These are phyloP conservation scores for Ivindomyrus marchei DNA, from an alignment of 2,113 vertebrate genomes.

Conservation along the genomic window DNA sequence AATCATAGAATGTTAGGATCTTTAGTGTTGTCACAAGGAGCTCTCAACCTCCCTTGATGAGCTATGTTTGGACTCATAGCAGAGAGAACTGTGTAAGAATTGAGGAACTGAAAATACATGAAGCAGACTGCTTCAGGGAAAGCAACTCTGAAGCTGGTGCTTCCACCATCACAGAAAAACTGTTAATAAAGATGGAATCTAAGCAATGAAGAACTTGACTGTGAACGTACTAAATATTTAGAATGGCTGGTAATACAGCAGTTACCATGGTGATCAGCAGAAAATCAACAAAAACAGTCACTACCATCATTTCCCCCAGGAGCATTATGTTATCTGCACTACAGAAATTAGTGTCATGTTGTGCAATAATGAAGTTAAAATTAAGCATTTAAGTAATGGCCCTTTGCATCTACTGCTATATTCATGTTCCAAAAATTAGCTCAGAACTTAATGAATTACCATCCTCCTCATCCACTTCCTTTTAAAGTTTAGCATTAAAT, in stretches of 20 bases:
- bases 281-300: not conserved
- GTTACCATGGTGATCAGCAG: constrained; percentile 13
- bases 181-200: not conserved
- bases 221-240: not conserved
- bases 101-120: not conserved
- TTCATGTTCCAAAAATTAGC: not conserved
- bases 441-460: not conserved
- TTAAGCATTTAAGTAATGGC: not conserved
- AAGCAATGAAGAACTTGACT: not conserved
- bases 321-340: not conserved
- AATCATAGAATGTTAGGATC: not conserved
- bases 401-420: not conserved
- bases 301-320: not conserved
- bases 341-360: not conserved
- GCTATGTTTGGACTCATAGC: not conserved
- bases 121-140: not conserved
- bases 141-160: not conserved
- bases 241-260: not conserved
- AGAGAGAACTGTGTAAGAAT: not conserved
- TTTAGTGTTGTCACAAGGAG: not conserved
- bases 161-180: not conserved
- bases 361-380: not conserved
- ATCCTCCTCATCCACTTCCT: not conserved
- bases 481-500: not conserved
- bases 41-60: not conserved